Evolutionary conservation across 2,113 vertebrate genomes (phyloP).

Genomic region (Climacteris rufus): DNA sequence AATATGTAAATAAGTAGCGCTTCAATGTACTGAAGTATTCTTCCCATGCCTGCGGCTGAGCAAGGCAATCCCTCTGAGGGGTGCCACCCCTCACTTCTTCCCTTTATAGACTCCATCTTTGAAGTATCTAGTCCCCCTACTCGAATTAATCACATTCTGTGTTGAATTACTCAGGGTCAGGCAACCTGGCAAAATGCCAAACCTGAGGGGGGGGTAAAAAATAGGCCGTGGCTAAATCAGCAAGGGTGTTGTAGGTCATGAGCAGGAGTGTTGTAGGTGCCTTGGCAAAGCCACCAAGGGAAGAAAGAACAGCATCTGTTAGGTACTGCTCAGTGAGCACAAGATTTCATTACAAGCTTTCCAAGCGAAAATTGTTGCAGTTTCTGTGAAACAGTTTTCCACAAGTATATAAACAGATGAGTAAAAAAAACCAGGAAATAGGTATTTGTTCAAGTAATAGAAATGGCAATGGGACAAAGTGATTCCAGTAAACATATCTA

Average conservation of each 20-base stretch:
- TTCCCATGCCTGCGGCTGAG: background rate
- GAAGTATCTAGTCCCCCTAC: conserved; percentile 43
- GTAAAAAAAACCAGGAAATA: background rate
- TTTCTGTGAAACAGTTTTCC: background rate
- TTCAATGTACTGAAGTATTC: background rate
- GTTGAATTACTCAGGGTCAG: conserved; percentile 39
- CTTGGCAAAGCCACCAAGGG: conserved; percentile 7
- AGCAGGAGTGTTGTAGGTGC: conserved; percentile 40
- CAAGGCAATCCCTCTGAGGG: background rate
- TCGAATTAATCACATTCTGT: conserved; percentile 50
- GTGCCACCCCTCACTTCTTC: background rate
- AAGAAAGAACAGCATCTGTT: conserved; percentile 37
- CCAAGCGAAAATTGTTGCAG: background rate
- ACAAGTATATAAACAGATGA: background rate
- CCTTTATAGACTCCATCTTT: conserved; percentile 18
- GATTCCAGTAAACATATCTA: background rate
- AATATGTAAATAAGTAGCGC: background rate
- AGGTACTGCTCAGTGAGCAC: conserved; percentile 24
- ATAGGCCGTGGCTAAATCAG: conserved; percentile 38
- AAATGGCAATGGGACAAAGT: background rate
- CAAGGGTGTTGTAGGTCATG: conserved; percentile 49
- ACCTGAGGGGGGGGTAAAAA: conserved; percentile 32
- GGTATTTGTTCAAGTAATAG: background rate
- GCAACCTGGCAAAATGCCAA: conserved; percentile 31
- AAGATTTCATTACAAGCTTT: conserved; percentile 26